Evolutionary conservation across 2,113 vertebrate species (phyloP).

Genomic region (Lamprologus speciosus): DNA sequence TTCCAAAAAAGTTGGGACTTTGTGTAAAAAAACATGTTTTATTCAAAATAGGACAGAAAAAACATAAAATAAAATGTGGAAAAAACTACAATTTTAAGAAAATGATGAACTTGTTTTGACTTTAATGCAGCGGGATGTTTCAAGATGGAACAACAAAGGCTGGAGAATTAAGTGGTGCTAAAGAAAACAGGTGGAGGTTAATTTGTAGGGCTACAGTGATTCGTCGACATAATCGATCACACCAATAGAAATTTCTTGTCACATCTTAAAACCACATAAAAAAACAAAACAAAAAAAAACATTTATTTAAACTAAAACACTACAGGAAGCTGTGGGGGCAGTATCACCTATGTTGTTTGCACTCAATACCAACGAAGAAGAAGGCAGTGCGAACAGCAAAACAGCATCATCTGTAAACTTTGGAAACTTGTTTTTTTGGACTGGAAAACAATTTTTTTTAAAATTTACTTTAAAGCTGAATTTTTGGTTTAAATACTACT

Average conservation of each 20-base stretch:
- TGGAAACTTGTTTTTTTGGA: not conserved
- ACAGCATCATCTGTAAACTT: not conserved
- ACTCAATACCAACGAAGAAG: rapidly evolving
- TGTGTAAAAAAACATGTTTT: not conserved
- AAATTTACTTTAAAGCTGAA: not conserved
- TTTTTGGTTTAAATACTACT: not conserved
- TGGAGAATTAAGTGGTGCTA: not conserved
- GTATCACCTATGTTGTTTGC: not conserved
- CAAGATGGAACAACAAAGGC: not conserved
- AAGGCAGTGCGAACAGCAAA: not conserved
- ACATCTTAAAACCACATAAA: not conserved
- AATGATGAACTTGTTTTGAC: not conserved
- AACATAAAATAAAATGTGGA: rapidly evolving
- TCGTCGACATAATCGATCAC: not conserved
- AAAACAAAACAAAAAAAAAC: no score
- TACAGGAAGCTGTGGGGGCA: not conserved
- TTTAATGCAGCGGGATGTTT: rapidly evolving
- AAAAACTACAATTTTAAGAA: rapidly evolving
- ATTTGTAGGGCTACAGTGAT: not conserved
- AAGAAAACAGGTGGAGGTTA: not conserved
- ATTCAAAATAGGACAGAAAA: not conserved
- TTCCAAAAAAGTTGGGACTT: rapidly evolving
- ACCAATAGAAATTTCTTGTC: not conserved
- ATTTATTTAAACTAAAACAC: not conserved
- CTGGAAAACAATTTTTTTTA: not conserved